These are phyloP conservation scores for Accipiter virgatus DNA, from an alignment of 2,113 vertebrate species.

Conservation along the genomic window DNA sequence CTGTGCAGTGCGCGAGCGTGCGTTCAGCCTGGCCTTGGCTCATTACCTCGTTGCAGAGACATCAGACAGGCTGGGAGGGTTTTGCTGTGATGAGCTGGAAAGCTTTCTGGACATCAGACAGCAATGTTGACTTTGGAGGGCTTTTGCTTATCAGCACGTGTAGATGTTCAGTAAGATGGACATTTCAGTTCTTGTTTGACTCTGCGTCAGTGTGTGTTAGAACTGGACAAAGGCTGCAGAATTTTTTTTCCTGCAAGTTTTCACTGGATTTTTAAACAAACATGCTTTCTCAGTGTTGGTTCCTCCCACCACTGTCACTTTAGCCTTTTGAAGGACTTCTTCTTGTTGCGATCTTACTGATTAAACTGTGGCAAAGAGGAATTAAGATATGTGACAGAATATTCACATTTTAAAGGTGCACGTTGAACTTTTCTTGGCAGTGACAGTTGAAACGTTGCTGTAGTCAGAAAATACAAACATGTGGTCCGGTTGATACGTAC, in stretches of 20 bases:
- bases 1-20: background rate
- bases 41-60: background rate
- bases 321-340: background rate
- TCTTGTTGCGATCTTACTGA: background rate
- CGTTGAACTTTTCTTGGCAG: background rate
- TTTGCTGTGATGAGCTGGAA: background rate
- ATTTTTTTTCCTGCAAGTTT: background rate
- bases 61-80: background rate
- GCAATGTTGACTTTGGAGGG: background rate
- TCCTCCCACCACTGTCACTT: background rate
- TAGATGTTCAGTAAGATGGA: background rate
- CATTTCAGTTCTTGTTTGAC: background rate
- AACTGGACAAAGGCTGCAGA: background rate
- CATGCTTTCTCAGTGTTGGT: background rate
- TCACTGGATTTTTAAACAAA: background rate
- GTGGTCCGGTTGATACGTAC: background rate
- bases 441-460: background rate
- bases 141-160: background rate
- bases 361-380: background rate
- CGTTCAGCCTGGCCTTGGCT: background rate
- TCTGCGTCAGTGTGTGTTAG: accelerated
- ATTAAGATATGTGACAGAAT: background rate
- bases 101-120: background rate
- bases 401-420: background rate
- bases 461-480: background rate